A percentile compares a stretch with the other conserved stretches of the same genome.
phyloP scores from a whole-genome alignment of 1,140 invertebrate genomes.

The Scaptodrosophila lebanonensis region DNA sequence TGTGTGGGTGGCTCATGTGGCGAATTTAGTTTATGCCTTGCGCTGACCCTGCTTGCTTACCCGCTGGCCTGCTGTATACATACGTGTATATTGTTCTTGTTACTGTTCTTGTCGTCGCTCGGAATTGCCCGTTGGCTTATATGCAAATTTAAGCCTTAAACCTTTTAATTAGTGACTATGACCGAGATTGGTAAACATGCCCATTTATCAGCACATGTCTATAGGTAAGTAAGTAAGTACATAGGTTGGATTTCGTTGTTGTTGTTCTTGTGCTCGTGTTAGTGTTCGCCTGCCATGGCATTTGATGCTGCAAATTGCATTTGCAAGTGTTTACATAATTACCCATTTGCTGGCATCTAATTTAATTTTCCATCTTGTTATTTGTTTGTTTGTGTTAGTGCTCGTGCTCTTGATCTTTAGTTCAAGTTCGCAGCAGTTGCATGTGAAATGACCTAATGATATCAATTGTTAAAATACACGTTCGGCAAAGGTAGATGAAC shows the following conservation, averaged over 20 bases:
- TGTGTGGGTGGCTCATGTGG: constrained; percentile 1
- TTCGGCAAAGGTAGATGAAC: constrained; percentile 54
- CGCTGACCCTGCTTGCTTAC: too few species aligned
- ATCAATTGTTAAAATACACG: constrained; percentile 6
- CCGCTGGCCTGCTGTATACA: too few species aligned
- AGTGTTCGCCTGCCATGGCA: constrained; percentile 5
- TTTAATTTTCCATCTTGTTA: constrained; percentile 38
- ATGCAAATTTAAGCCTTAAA: constrained; percentile 73
- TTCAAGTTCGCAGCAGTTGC: constrained; percentile 54
- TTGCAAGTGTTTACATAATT: constrained; percentile 46
- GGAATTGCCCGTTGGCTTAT: constrained; percentile 40
- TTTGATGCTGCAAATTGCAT: constrained; percentile 3
- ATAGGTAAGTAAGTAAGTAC: constrained; percentile 5
- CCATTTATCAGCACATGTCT: constrained; percentile 42
- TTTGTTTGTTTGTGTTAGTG: too few species aligned
- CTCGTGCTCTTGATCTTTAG: constrained; percentile 56
- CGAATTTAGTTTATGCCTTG: constrained; percentile 1
- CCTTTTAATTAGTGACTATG: constrained; percentile 72
- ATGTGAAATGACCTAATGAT: constrained; percentile 37
- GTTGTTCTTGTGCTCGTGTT: neutral
- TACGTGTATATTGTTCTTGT: constrained; percentile 12
- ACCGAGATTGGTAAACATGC: constrained; percentile 59
- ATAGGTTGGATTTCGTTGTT: neutral
- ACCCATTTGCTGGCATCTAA: constrained; percentile 29
- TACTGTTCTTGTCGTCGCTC: constrained; percentile 29